These are phyloP conservation scores for Alitta virens DNA, from an alignment of 2,888 invertebrate species.

Conservation along the genomic window DNA sequence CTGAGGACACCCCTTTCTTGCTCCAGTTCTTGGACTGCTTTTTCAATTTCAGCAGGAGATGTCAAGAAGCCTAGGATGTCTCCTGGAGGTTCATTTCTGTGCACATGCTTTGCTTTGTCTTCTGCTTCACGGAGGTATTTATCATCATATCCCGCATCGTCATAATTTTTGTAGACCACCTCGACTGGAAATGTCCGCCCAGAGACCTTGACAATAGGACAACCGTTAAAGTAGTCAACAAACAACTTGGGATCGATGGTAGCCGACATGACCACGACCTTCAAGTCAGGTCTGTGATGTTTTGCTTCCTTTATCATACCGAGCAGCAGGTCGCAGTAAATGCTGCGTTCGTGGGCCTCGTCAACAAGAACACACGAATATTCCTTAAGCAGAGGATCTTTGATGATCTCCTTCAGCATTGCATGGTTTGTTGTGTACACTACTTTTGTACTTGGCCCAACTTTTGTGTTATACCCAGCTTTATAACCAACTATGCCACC, in stretches of 20 bases:
- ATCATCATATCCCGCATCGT: constrained; percentile 18
- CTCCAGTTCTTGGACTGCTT: constrained; percentile 35
- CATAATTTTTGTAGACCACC: constrained; percentile 34
- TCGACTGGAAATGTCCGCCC: constrained; percentile 55
- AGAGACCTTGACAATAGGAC: constrained; percentile 43
- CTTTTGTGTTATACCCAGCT: constrained; percentile 39
- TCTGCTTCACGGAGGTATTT: constrained; percentile 41
- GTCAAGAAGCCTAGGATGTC: constrained; percentile 57
- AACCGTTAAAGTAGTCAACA: constrained; percentile 42
- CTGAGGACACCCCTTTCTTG: constrained; percentile 7
- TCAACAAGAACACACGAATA: constrained; percentile 50
- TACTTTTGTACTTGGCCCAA: constrained; percentile 36
- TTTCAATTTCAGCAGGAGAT: constrained; percentile 46
- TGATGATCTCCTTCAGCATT: constrained; percentile 49
- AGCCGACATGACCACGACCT: constrained; percentile 54
- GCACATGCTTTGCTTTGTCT: constrained; percentile 41
- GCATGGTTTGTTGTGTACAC: constrained; percentile 53
- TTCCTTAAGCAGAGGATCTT: constrained; percentile 36
- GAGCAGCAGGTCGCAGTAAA: constrained; percentile 54
- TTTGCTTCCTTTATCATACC: constrained; percentile 50
- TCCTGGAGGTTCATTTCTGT: constrained; percentile 36
- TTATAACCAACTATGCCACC: constrained; percentile 48
- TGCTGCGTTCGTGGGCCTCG: constrained; percentile 56
- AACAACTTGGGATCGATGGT: constrained; percentile 54
- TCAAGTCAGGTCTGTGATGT: constrained; percentile 39